Conservation (phyloP, 2,888 invertebrate genomes). For the Chromoteleia sp. region DNA sequence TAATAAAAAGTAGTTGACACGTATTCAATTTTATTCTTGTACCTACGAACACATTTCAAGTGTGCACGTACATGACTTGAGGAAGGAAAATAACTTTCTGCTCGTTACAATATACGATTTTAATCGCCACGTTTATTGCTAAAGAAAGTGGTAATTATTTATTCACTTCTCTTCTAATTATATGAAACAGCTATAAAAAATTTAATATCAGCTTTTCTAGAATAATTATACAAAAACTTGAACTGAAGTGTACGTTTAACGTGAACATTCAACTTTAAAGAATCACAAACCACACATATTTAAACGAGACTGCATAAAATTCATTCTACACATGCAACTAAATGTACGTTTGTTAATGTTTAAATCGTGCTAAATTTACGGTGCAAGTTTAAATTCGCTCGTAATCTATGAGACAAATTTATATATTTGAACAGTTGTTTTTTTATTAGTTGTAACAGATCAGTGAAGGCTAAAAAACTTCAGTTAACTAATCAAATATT, state of each 20-base stretch:
- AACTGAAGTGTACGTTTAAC: conserved; percentile 22
- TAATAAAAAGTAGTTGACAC: not conserved
- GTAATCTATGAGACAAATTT: no score
- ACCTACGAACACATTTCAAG: not conserved
- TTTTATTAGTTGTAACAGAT: no score
- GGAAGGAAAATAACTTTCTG: conserved; percentile 60
- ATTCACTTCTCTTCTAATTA: conserved; percentile 58
- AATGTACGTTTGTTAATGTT: no score
- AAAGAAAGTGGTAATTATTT: conserved; percentile 67
- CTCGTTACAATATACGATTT: conserved; percentile 65
- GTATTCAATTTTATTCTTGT: not conserved
- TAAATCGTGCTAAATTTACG: no score
- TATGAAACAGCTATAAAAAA: conserved; percentile 56
- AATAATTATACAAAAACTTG: conserved; percentile 44
- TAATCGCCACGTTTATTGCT: conserved; percentile 62
- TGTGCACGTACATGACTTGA: not conserved
- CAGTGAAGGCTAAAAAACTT: no score
- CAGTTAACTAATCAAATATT: no score
- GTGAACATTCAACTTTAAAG: conserved; percentile 16
- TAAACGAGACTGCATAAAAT: no score
- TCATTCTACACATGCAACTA: no score
- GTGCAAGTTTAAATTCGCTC: no score
- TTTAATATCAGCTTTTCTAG: conserved; percentile 64
- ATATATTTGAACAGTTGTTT: no score
- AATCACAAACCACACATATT: no score